phyloP scores from a whole-genome alignment of 2,888 invertebrate genomes.

The Carabus problematicus region DNA sequence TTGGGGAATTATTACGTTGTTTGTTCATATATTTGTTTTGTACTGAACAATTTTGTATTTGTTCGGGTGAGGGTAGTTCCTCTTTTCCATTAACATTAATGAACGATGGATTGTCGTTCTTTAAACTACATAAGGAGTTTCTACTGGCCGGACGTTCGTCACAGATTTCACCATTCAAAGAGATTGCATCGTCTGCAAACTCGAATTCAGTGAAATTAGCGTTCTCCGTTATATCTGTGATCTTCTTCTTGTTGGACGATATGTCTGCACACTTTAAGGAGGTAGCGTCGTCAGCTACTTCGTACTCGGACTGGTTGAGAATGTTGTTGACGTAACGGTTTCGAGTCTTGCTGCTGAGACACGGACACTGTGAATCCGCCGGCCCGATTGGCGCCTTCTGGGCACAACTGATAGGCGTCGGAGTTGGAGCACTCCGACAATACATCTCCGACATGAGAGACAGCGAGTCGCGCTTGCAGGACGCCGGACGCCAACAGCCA shows the following conservation, averaged over 20 bases:
- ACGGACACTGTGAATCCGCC: conserved; percentile 54
- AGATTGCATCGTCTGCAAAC: conserved; percentile 59
- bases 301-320: conserved; percentile 61
- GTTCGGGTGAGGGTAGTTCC: conserved; percentile 60
- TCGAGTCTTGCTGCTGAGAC: conserved; percentile 49
- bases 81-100: conserved; percentile 73
- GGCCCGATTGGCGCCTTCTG: conserved; percentile 57
- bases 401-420: conserved; percentile 53
- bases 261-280: conserved; percentile 53
- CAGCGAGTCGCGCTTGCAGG: conserved; percentile 56
- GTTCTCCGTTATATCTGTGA: conserved; percentile 43
- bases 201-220: conserved; percentile 56
- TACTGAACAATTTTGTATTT: conserved; percentile 54
- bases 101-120: conserved; percentile 62
- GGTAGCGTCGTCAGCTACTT: conserved; percentile 64
- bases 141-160: conserved; percentile 54
- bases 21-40: conserved; percentile 46
- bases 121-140: conserved; percentile 49
- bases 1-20: conserved; percentile 19
- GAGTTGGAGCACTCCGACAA: conserved; percentile 56
- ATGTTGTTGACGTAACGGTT: conserved; percentile 50
- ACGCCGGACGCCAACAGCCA: conserved; percentile 54
- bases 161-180: conserved; percentile 53
- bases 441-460: conserved; percentile 68
- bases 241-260: conserved; percentile 47